Evolutionary conservation across 2,888 invertebrate species (phyloP), one percentile per base, ranked within the genome.

Genomic region (Aphelenchoides bicaudatus): DNA sequence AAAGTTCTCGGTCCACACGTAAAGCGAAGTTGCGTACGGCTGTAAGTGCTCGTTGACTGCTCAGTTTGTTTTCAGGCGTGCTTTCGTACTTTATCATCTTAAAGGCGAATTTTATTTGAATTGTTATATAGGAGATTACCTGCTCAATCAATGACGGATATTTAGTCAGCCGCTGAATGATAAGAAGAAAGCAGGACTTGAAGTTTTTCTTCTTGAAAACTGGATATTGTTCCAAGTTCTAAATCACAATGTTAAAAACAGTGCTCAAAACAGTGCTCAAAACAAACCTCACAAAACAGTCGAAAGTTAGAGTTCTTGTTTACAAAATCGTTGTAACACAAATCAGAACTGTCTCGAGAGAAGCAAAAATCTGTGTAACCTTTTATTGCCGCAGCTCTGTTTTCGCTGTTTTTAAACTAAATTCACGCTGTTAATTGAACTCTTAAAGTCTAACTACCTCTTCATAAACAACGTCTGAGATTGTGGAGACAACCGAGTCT

Each of bases 381-480:
- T 6, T 62, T 43, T 16, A 70, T 46, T 16, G 67, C 70, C 21
- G 60, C 56, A 19, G 51, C 47, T 16, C 34, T 39, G 19, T 39
- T 39, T 10, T 47, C 53, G 6, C 67, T 67, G 37, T 48, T 47
- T 37, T 47, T 21, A 48, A 65, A 58, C 54, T 65, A 29, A 27
- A 21, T 21, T 13, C 8, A 19, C 27, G 16, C 13, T 10, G 30
- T 47, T n/a, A 16, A n/a, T n/a, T n/a, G 6, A n/a, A 6, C 21
- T 6, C 19, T 6, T 43, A 8, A n/a, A 6, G n/a, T 43, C n/a
- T 21, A 6, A 43, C 6, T 21, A 21, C 10, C 10, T 71, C 73
- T 31, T 69, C 66, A 6, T 50, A 27, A 10, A 76, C 63, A 37
- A 76, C 74, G 54, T 76, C 76, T 13, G 73, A 65, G 47, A 76